Base-by-base conservation (phyloP, 2,888 invertebrate species). In the Trichogramma evanescens region DNA sequence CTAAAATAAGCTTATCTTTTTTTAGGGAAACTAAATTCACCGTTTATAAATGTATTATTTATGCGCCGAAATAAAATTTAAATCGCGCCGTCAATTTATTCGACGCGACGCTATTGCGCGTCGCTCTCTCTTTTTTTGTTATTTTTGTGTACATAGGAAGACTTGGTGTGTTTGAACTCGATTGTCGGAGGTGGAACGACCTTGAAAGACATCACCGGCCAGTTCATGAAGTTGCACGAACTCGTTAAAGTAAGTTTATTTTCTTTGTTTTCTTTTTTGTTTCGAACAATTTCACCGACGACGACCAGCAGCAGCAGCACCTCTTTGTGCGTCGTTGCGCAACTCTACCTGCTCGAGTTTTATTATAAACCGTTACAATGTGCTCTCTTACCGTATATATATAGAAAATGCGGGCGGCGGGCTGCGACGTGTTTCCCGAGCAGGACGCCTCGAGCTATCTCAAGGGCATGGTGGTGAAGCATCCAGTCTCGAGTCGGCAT, bases 351-450 rank as follows among this genome's bases (percentile, higher is more conserved):
- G 26, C 26, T 26, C 26, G n/a, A 45, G 2, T 45, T 45, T 45
- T n/a, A 2, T n/a, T n/a, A 45, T 2, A 9, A 45, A 45, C 8
- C 45, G 45, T 45, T 45, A 45, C n/a, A 45, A 9, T n/a, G 45
- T 2, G 8, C 45, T 45, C 8, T 2, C 45, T 45, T 45, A 45
- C 45, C 45, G 9, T 45, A 45, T 9, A 26, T 26, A 26, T 26
- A 4, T 52, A 78, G 77, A 72, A 69, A 66, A 72, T 78, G 74
- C 83, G 84, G 5, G 82, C 82, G 3, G 86, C 87, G 0, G 90
- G 91, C 0, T 86, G 92, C 58, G 91, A 93, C 70, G 82, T 93
- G 62, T 93, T 93, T 72, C 93, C 93, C 0, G 87, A 87, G 55
- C 84, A 84, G 67, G 93, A 93, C 74, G 87, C 85, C 0, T 86